Conservation (phyloP, 2,113 vertebrate species). For the Poeciliopsis turrubarensis region DNA sequence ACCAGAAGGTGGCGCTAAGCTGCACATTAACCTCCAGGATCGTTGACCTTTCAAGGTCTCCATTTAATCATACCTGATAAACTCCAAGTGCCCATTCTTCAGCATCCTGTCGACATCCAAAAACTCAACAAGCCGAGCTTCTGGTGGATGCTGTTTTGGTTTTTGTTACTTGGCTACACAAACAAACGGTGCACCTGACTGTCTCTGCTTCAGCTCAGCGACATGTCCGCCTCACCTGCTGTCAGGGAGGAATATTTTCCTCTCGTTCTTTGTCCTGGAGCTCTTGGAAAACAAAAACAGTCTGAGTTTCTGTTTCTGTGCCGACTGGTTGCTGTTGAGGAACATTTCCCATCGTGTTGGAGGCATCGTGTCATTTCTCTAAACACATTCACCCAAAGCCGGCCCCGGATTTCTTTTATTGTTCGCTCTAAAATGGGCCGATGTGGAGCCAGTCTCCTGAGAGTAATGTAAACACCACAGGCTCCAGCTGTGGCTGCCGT, state of each 20-base stretch:
- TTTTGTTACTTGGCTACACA: conserved; percentile 64
- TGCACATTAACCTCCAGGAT: not conserved
- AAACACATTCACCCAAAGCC: conserved; percentile 63
- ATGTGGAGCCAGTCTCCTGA: conserved; percentile 44
- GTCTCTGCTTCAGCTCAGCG: conserved; percentile 67
- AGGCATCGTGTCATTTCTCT: conserved; percentile 27
- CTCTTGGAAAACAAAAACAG: conserved; percentile 10
- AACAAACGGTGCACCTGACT: conserved; percentile 59
- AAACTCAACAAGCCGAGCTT: conserved; percentile 35
- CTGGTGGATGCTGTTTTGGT: conserved; percentile 51
- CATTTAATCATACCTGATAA: conserved; percentile 15
- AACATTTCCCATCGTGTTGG: conserved; percentile 13
- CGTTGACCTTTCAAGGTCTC: not conserved
- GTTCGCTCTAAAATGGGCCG: conserved; percentile 41
- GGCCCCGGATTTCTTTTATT: conserved; percentile 54
- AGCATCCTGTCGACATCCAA: conserved; percentile 50
- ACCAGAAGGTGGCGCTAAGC: conserved; percentile 73
- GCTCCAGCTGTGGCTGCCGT: conserved; percentile 37
- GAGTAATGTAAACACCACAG: conserved; percentile 68
- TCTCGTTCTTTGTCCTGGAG: conserved; percentile 45
- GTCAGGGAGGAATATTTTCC: conserved; percentile 41
- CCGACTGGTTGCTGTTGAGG: conserved; percentile 25
- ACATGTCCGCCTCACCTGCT: conserved; percentile 45
- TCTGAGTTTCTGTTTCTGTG: conserved; percentile 1
- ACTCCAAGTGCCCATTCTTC: conserved; percentile 26